A percentile compares a stretch with the other conserved stretches of the same genome.
Evolutionary conservation across 92 coral and sea anemone species (phyloP).

Genomic region (Chrysogorgia sp.): DNA sequence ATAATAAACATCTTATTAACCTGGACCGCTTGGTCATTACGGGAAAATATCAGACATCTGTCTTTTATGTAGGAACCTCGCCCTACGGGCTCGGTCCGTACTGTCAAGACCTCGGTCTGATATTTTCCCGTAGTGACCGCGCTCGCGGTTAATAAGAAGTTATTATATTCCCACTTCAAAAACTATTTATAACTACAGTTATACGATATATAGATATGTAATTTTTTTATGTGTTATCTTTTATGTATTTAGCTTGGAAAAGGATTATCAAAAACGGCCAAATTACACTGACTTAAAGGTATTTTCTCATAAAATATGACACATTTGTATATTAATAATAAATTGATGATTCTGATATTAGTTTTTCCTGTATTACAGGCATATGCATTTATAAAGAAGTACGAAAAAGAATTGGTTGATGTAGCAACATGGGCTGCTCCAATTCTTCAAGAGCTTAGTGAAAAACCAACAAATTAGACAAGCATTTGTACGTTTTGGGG

Average conservation of each 20-base stretch:
- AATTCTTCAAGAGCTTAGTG: slow-evolving; percentile 71
- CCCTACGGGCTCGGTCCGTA: no score
- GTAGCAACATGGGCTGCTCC: slow-evolving; percentile 79
- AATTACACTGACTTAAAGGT: slow-evolving; percentile 83
- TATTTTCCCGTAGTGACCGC: no score
- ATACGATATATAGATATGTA: not conserved
- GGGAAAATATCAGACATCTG: no score
- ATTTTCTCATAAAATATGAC: not conserved
- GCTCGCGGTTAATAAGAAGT: no score
- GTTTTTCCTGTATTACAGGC: slow-evolving; percentile 48
- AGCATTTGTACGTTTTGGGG: not conserved
- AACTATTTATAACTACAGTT: not conserved
- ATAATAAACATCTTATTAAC: no score
- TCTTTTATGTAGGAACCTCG: no score
- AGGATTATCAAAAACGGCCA: slow-evolving; percentile 76
- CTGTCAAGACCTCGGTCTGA: no score
- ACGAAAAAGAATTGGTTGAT: slow-evolving; percentile 67
- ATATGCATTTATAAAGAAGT: slow-evolving; percentile 74
- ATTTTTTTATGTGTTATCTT: not conserved
- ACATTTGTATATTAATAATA: not conserved
- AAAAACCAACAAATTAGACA: not conserved
- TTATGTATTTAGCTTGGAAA: slow-evolving; percentile 68
- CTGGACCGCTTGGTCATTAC: no score
- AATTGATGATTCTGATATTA: not conserved
- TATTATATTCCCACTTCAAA: not conserved